Evolutionary conservation across 1,140 invertebrate species (phyloP).

Genomic region (Carcinoscorpius rotundicauda): DNA sequence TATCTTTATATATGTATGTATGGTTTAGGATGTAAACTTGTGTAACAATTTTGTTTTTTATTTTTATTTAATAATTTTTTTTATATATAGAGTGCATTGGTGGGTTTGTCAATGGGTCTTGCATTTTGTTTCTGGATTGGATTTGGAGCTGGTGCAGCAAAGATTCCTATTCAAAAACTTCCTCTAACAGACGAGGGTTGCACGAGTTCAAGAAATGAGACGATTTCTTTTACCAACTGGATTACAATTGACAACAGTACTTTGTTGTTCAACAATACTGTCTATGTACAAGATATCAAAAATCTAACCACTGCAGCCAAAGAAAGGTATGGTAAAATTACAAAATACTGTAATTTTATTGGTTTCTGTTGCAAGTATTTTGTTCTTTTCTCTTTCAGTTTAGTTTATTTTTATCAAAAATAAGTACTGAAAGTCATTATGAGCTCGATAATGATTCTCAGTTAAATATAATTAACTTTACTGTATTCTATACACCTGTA

Average conservation of each 20-base stretch:
- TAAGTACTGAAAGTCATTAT: no score
- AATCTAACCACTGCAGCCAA: no score
- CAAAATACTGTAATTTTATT: no score
- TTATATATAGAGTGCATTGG: conserved; percentile 46
- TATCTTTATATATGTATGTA: no score
- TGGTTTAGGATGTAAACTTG: no score
- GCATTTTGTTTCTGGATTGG: conserved; percentile 66
- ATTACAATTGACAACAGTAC: background rate
- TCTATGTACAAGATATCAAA: background rate
- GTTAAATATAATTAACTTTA: no score
- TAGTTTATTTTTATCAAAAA: no score
- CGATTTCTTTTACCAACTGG: background rate
- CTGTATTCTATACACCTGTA: no score
- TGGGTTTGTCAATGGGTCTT: conserved; percentile 50
- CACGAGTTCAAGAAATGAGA: background rate
- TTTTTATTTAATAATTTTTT: conserved; percentile 12
- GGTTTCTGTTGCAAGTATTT: no score
- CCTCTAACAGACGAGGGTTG: background rate
- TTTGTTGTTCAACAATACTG: background rate
- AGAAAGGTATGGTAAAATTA: no score
- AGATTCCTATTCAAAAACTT: conserved; percentile 1
- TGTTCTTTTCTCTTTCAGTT: no score
- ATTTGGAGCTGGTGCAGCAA: conserved; percentile 43
- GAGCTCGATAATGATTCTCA: no score
- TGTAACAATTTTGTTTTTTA: conserved; percentile 4